Evolutionary conservation across 2,113 vertebrate species (phyloP).

Genomic region (Nothocercus nigrocapillus): DNA sequence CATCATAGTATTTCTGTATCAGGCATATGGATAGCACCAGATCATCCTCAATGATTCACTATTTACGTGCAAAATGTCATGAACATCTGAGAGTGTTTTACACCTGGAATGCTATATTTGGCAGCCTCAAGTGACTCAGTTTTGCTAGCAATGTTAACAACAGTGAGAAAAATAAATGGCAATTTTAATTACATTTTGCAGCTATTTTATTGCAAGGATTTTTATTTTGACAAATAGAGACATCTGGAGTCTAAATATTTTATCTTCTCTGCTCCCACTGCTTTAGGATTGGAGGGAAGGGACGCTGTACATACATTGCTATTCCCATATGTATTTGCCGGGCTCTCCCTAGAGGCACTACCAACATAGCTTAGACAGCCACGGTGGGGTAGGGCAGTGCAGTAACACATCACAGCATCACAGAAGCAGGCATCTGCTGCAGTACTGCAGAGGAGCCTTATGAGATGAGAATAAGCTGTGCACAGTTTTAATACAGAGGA

Average conservation of each 20-base stretch:
- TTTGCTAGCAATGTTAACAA: slow-evolving; percentile 33
- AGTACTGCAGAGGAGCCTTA: neutral
- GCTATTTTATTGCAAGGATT: slow-evolving; percentile 27
- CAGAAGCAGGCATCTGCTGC: neutral
- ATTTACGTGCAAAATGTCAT: slow-evolving; percentile 63
- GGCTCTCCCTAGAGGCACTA: neutral
- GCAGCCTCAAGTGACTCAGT: slow-evolving; percentile 39
- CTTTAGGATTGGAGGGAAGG: slow-evolving; percentile 8
- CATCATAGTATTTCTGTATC: slow-evolving; percentile 53
- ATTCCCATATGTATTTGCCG: neutral
- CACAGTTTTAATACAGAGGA: neutral
- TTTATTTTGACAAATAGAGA: slow-evolving; percentile 68
- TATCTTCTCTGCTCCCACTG: slow-evolving; percentile 47
- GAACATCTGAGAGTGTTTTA: slow-evolving; percentile 63
- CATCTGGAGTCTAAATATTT: slow-evolving; percentile 72
- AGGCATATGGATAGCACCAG: slow-evolving; percentile 64
- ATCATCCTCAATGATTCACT: slow-evolving; percentile 69
- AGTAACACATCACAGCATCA: neutral
- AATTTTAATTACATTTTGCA: slow-evolving; percentile 60
- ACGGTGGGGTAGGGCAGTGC: neutral
- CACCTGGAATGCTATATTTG: slow-evolving; percentile 67
- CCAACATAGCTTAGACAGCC: neutral
- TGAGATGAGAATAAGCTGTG: neutral
- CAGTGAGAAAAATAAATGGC: slow-evolving; percentile 24
- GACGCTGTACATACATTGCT: neutral